A percentile compares a stretch with the other conserved stretches of the same genome.
Conservation (phyloP, 2,888 invertebrate genomes). For the Cataglyphis rosenhaueri region DNA sequence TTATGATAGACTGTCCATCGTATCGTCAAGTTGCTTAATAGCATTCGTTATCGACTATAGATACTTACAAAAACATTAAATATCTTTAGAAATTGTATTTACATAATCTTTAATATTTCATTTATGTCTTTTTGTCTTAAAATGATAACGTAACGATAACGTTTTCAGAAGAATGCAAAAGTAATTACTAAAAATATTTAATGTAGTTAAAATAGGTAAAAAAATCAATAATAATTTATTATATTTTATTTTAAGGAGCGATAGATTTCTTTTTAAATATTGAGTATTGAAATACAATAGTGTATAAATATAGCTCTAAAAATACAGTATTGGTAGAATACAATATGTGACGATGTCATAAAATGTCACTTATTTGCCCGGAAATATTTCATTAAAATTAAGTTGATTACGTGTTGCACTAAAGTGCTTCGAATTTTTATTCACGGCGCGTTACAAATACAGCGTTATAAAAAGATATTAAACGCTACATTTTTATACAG, state of each 20-base stretch:
- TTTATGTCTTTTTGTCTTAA: background rate
- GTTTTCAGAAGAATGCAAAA: background rate
- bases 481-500: conserved; percentile 44
- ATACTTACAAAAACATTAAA: background rate
- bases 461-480: conserved; percentile 15
- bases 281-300: too few relatives aligned
- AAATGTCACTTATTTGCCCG: background rate
- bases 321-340: background rate
- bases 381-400: conserved; percentile 6
- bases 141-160: background rate
- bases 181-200: background rate
- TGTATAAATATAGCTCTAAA: too few relatives aligned
- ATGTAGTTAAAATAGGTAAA: background rate
- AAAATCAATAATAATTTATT: background rate
- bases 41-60: background rate
- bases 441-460: conserved; percentile 20
- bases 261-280: background rate
- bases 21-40: background rate
- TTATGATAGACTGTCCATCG: too few relatives aligned
- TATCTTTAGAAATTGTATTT: background rate
- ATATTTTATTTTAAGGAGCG: background rate
- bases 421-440: conserved; percentile 19
- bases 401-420: background rate
- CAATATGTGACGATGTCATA: background rate
- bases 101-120: background rate